phyloP scores from a whole-genome alignment of 2,113 vertebrate species.

The Proterorhinus semilunaris region DNA sequence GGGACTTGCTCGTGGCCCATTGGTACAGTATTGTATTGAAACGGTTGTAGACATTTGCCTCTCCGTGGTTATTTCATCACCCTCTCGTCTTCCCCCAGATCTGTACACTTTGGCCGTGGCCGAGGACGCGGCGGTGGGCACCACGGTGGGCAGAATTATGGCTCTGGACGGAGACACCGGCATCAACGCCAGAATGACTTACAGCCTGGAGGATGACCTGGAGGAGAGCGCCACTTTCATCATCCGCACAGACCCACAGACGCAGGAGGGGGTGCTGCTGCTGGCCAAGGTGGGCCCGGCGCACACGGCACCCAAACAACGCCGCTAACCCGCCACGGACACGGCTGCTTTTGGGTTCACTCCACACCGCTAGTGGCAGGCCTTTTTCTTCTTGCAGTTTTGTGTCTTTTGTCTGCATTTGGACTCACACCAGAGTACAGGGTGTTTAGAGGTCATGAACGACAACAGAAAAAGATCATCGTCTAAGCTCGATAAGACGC shows the following conservation, averaged over 20 bases:
- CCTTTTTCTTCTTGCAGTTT: not conserved
- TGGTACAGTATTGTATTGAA: too few relatives aligned
- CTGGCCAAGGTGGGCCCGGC: constrained; percentile 81
- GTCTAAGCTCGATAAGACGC: too few relatives aligned
- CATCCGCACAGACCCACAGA: constrained; percentile 81
- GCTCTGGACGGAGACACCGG: constrained; percentile 87
- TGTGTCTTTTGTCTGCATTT: too few relatives aligned
- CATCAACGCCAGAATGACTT: constrained; percentile 87
- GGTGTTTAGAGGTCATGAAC: too few relatives aligned
- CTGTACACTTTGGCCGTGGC: constrained; percentile 83
- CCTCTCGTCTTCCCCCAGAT: constrained; percentile 61
- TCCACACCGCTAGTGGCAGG: not conserved
- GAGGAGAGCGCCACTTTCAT: constrained; percentile 77
- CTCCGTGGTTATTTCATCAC: not conserved
- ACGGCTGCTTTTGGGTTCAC: not conserved
- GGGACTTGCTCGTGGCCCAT: too few relatives aligned
- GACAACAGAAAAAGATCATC: too few relatives aligned
- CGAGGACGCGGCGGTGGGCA: constrained; percentile 80
- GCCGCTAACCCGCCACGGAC: not conserved
- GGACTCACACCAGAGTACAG: too few relatives aligned
- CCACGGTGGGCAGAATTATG: constrained; percentile 81
- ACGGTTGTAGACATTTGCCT: too few relatives aligned
- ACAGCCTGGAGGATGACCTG: constrained; percentile 81
- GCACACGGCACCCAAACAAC: not conserved
- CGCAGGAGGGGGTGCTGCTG: constrained; percentile 88